Evolutionary conservation across 1,140 invertebrate species (phyloP).

Genomic region (Bathynomus jamesi): DNA sequence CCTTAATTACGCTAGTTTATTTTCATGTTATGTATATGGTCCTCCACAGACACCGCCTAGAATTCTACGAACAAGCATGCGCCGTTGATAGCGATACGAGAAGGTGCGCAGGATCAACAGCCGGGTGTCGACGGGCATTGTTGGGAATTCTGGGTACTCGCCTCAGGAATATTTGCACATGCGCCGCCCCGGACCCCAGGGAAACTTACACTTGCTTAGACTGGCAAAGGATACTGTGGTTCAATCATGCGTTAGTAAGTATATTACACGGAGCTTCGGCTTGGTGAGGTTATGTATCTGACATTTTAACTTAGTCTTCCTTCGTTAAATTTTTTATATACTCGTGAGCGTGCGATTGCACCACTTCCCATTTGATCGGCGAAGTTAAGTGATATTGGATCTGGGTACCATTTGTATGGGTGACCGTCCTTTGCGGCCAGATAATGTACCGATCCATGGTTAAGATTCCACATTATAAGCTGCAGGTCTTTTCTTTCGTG

Average conservation of each 20-base stretch:
- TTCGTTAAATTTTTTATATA: not conserved
- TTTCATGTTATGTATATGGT: no score
- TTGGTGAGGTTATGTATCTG: not conserved
- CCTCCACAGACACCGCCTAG: slow-evolving; percentile 58
- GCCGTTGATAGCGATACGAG: slow-evolving; percentile 79
- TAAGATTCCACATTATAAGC: not conserved
- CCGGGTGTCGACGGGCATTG: slow-evolving; percentile 69
- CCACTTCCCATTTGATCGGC: no score
- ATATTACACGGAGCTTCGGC: not conserved
- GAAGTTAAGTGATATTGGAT: no score
- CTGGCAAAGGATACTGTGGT: slow-evolving; percentile 82
- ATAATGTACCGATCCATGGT: no score
- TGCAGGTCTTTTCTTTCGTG: no score
- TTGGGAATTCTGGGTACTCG: slow-evolving; percentile 77
- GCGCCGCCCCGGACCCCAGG: slow-evolving; percentile 63
- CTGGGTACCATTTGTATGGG: no score
- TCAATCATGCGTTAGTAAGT: slow-evolving; percentile 83
- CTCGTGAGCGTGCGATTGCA: not conserved
- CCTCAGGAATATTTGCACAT: slow-evolving; percentile 70
- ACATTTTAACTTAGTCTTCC: not conserved
- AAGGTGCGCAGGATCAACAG: slow-evolving; percentile 73
- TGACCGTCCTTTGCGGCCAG: no score
- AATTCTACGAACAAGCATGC: slow-evolving; percentile 80
- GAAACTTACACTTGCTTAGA: slow-evolving; percentile 77
- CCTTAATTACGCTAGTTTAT: no score